Percentiles rank a stretch among this genome's conserved stretches.
These are phyloP conservation scores for Turritopsis rubra DNA, from an alignment of 30 jellyfish, hydroid and myxozoan genomes.

Conservation along the genomic window DNA sequence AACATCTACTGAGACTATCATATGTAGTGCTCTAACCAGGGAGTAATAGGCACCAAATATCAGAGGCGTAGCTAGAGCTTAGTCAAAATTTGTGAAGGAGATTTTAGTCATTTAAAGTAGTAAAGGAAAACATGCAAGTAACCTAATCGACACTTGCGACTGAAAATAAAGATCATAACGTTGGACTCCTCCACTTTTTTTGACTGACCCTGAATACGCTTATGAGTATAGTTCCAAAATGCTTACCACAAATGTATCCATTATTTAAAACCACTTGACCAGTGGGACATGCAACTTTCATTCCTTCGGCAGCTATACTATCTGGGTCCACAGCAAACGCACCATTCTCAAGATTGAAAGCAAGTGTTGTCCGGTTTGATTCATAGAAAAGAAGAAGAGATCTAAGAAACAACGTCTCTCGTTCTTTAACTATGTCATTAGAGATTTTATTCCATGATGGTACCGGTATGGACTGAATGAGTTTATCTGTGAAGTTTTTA, in stretches of 20 bases:
- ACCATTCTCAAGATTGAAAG: slow-evolving; percentile 12
- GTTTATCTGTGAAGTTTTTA: slow-evolving; percentile 23
- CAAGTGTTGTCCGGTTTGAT: slow-evolving; percentile 17
- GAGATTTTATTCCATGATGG: slow-evolving; percentile 49
- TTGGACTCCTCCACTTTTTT: not conserved
- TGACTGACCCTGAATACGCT: not conserved
- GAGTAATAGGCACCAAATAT: too few species aligned
- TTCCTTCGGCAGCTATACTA: slow-evolving; percentile 26
- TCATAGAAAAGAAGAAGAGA: slow-evolving; percentile 37
- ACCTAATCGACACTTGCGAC: not conserved
- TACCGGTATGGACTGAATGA: not conserved
- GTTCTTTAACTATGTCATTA: slow-evolving; percentile 49
- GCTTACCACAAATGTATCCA: slow-evolving; percentile 64
- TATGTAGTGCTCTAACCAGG: too few species aligned
- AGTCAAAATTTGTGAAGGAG: not conserved
- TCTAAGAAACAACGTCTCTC: slow-evolving; percentile 38
- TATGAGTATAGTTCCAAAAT: not conserved
- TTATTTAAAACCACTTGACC: slow-evolving; percentile 33
- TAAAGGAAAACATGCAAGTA: not conserved
- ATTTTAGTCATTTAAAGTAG: not conserved
- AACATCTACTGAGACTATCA: too few species aligned
- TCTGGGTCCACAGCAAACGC: slow-evolving; percentile 34
- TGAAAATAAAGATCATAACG: not conserved
- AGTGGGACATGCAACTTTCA: slow-evolving; percentile 33
- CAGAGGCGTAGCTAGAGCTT: not conserved